Base-by-base conservation (phyloP, 2,888 invertebrate genomes). In the Melinaea menophilus region DNA sequence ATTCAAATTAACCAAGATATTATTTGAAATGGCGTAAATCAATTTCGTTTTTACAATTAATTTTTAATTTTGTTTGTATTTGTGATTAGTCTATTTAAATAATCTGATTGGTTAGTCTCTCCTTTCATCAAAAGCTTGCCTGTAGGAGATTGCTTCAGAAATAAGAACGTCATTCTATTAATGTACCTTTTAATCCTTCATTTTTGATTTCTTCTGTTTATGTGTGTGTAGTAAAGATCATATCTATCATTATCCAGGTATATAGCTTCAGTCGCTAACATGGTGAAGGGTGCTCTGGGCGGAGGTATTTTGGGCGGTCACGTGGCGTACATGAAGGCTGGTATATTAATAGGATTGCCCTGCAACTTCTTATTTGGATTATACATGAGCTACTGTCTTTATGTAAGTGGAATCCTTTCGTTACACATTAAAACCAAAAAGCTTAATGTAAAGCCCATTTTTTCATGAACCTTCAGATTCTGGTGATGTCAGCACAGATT, bases 241-340 rank as follows among this genome's bases (percentile, higher is more conserved):
- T 31, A 64, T 45, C 13, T 48, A 46, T 3, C 55, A 47, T 33
- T 58, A 11, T 46, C 12, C 72, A 88, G 88, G n/a, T 35, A 79
- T 0, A 1, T 77, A 0, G 85, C 79, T 0, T 79, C 88, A 0
- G 67, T 81, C 2, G 86, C 82, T 0, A 83, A 88, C 65, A 67
- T 88, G 59, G 76, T 87, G 1, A 88, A 88, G 59, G 86, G 86
- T 0, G 85, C 87, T 0, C 69, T 88, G 0, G 88, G 88, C 0
- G 85, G 80, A 0, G 88, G 88, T 0, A 74, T 88, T 2, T 74
- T 88, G 0, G 76, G 81, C 2, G 79, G 81, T 0, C 88, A 87
- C 56, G 85, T 82, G 0, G 80, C 80, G 0, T 88, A 79, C 59
- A 79, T 73, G 79, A 84, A 80, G 7, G 79, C 71, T 2, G 88